phyloP scores from a whole-genome alignment of 2,797 vertebrate genomes.

The Argyrosomus regius region DNA sequence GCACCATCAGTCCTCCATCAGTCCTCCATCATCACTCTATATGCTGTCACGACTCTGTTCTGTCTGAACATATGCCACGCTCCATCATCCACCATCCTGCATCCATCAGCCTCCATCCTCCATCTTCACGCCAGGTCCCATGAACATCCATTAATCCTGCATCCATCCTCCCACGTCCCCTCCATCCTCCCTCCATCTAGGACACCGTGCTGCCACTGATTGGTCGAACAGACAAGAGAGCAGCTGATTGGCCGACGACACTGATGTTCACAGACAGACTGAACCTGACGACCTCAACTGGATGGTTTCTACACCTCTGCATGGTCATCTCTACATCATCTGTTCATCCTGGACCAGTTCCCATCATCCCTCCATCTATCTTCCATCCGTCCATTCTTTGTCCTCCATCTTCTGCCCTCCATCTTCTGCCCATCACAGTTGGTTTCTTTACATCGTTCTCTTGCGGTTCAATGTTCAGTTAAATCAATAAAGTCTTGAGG shows the following conservation, averaged over 20 bases:
- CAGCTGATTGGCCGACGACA: background rate
- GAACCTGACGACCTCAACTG: constrained; percentile 34
- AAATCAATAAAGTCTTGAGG: background rate
- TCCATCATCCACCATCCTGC: background rate
- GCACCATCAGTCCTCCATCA: constrained; percentile 31
- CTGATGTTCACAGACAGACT: constrained; percentile 17
- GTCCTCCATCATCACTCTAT: constrained; percentile 15
- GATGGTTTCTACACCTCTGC: background rate
- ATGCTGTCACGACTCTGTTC: background rate
- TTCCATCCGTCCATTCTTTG: too few species aligned
- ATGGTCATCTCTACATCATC: background rate
- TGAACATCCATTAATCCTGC: background rate
- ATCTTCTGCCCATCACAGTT: background rate
- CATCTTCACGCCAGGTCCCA: background rate
- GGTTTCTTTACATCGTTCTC: background rate
- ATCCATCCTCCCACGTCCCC: background rate
- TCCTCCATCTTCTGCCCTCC: too few species aligned
- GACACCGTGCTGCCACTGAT: background rate
- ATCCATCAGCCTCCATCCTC: background rate
- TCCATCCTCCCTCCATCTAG: background rate
- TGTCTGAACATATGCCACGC: background rate
- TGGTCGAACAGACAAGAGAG: background rate
- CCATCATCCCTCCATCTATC: background rate
- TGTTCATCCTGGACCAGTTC: background rate
- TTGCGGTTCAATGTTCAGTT: background rate